Percentiles rank a stretch among this genome's conserved stretches.
Evolutionary conservation across 1,140 invertebrate genomes (phyloP).

Genomic region (Schlechtendalia chinensis): DNA sequence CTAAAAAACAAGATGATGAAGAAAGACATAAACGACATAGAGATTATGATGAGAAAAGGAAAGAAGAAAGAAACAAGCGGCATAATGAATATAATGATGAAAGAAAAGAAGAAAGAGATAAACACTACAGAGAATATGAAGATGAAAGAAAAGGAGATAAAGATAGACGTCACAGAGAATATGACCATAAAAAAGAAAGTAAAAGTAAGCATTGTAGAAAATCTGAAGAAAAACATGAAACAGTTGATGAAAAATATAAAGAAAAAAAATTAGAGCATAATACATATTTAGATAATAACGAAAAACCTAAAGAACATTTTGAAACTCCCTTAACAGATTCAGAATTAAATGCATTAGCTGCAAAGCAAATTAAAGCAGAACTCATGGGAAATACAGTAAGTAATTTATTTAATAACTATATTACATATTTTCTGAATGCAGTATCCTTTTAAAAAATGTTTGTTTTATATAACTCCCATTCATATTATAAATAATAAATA

Average conservation of each 20-base stretch:
- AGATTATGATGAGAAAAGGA: neutral
- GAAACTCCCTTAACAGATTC: constrained; percentile 15
- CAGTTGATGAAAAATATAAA: neutral
- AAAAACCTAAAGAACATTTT: neutral
- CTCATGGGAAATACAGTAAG: constrained; percentile 74
- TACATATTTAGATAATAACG: neutral
- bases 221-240: constrained; percentile 10
- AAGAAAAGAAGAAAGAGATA: constrained; percentile 2
- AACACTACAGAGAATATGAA: neutral
- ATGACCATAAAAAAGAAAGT: constrained; percentile 9
- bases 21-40: constrained; percentile 15
- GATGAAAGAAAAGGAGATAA: neutral
- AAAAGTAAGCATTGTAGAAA: neutral
- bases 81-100: constrained; percentile 10
- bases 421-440: neutral
- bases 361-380: constrained; percentile 88
- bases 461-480: no score
- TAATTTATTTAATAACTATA: constrained; percentile 14
- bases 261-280: neutral
- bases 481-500: no score
- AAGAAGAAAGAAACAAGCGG: neutral
- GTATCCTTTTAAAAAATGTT: no score
- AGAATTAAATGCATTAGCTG: constrained; percentile 72
- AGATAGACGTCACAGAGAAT: neutral
- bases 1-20: neutral